Evolutionary conservation across 2,888 invertebrate species (phyloP), one percentile per base, ranked within the genome.

Genomic region (Brachyopa scutellaris): DNA sequence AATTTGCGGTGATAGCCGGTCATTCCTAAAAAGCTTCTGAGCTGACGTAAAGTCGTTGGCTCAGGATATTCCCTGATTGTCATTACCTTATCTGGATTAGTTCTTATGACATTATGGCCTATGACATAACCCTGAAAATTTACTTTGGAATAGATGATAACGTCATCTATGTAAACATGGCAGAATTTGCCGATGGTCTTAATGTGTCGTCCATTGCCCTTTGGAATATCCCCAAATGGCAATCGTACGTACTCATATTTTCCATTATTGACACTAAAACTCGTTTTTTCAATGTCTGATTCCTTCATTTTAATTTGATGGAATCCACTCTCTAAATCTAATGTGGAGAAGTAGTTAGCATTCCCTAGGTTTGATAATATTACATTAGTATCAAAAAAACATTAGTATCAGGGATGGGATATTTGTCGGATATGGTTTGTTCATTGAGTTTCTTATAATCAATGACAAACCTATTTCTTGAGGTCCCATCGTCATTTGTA

Each of bases 401-500:
- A n/a, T n/a, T n/a, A 2, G 45, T 59, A 9, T 70, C 59, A 1
- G 42, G 19, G 26, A 53, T 61, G 0, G 61, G 38, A 6, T 61
- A 61, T 38, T 23, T 72, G 13, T 55, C 53, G 5, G 51, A 51
- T 15, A 51, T 51, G 11, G 59, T 59, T 21, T 70, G 33, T 38
- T 49, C 66, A 8, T 59, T 61, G 4, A 72, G 42, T 53, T 59
- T 70, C 17, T 42, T 72, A 4, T 42, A 70, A n/a, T 72, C 61
- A n/a, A 72, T 61, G 2, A 40, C 72, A 7, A 62, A 9, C 1
- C 42, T 8, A 9, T 40, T 19, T 40, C 49, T 59, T 4, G 51
- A 15, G 1, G 33, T 61, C 6, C 49, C 29, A 11, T 61, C 33
- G n/a, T 61, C 53, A 15, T 72, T 51, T 13, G 23, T 17, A 17